Evolutionary conservation across 2,797 vertebrate species (phyloP), one percentile per base, ranked within the genome.

Genomic region (Hipposideros larvatus): DNA sequence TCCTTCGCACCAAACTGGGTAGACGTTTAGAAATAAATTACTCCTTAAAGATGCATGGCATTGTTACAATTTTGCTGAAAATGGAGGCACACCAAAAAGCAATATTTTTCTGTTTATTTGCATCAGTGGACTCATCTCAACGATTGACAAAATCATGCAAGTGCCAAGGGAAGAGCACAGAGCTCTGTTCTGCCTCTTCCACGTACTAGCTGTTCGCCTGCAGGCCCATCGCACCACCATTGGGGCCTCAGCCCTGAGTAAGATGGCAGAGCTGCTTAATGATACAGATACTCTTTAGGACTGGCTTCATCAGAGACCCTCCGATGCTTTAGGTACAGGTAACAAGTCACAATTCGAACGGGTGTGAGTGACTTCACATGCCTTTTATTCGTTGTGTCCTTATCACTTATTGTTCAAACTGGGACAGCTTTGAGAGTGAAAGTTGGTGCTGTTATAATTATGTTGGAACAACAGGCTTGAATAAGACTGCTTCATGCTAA

Each of bases 91-190:
- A 3, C 22, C 1, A 21, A 70, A 9, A 22, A 91, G 41, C 41
- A 83, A 24, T 4, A 31, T 31, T 6, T 43, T 55, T 65, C 61
- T 46, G 9, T 85, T 37, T 31, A 14, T 59, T 51, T 11, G 5
- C 16, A n/a, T 68, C 21, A 2, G 0, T 26, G 70, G 55, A 24
- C 59, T 89, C 21, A 4, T 65, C 31, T 71, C 65, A 57, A 31
- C 0, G 18, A 4, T 3, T 4, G 16, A 4, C 15, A 59, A 65
- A 24, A 37, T 48, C 37, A 41, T 1, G 4, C 9, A 28, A 48
- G 11, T 37, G n/a, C 2, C 5, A 71, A 22, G 26, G 31, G 31
- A 5, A 0, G 15, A 59, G 21, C 24, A 2, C 18, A 26, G 13
- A 57, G 71, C 6, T 78, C 70, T 3, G 3, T 4, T 26, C 19